A percentile compares a stretch with the other conserved stretches of the same genome.
Conservation (phyloP, 2,888 invertebrate genomes). For the Leucophora obtusa region DNA sequence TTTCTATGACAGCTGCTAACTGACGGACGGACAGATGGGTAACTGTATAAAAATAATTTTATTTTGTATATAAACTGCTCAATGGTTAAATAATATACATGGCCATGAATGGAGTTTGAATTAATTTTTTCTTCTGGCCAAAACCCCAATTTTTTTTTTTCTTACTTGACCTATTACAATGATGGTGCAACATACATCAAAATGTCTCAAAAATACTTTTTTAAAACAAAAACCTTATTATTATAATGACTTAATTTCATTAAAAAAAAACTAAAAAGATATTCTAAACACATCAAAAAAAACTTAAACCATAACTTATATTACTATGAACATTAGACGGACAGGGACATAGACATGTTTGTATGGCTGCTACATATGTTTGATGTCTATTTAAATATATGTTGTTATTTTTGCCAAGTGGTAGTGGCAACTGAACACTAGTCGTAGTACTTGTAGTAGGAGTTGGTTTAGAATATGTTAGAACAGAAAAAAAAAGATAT, state of each 20-base stretch:
- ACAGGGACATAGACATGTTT: slow-evolving; percentile 18
- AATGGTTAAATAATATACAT: slow-evolving; percentile 33
- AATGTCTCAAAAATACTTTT: slow-evolving; percentile 42
- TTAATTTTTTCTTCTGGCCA: slow-evolving; percentile 35
- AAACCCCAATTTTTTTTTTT: slow-evolving; percentile 9
- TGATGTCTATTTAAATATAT: slow-evolving; percentile 58
- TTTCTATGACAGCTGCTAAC: slow-evolving; percentile 66
- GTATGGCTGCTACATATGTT: slow-evolving; percentile 43
- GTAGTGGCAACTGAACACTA: slow-evolving; percentile 15
- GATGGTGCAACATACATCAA: slow-evolving; percentile 60
- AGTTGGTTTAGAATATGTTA: slow-evolving; percentile 33
- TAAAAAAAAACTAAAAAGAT: slow-evolving; percentile 31
- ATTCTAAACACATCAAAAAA: not conserved
- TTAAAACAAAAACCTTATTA: slow-evolving; percentile 68
- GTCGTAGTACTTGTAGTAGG: slow-evolving; percentile 41
- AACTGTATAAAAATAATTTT: not conserved
- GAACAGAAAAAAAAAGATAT: slow-evolving; percentile 28
- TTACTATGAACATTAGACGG: slow-evolving; percentile 38
- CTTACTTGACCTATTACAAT: slow-evolving; percentile 53
- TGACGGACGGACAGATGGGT: slow-evolving; percentile 11
- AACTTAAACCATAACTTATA: slow-evolving; percentile 52
- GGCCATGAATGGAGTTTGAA: slow-evolving; percentile 20
- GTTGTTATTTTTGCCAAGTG: slow-evolving; percentile 52
- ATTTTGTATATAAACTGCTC: no score
- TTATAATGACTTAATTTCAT: slow-evolving; percentile 76